Base-by-base conservation (phyloP, 2,888 invertebrate genomes). In the Merodon equestris region DNA sequence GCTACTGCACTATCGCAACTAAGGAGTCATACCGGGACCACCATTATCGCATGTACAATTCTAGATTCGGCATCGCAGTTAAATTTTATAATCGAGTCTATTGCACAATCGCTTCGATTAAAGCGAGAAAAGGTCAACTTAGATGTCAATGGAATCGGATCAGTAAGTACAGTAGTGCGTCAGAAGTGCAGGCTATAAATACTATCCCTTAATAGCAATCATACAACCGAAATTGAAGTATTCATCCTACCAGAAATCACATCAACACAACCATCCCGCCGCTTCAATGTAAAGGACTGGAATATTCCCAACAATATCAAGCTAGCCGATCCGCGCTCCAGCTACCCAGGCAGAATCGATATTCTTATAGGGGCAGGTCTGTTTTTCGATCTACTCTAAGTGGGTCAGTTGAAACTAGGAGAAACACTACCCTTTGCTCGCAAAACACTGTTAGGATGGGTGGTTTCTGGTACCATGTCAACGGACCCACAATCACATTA, bases 381-480 rank as follows among this genome's bases (percentile, higher is more conserved):
- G 54, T 19, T 56, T 75, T 77, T 68, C 61, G 63, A 81, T 38
- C 53, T 73, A 0, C 36, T 76, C 7, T 64, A 63, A 4, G 50
- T 72, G 27, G 76, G 70, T 14, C 71, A 77, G 19, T 63, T 81
- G 34, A 54, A 45, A 9, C 40, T 82, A 15, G 66, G 76, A 1
- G 58, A 53, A 12, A 34, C 45, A 42, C 48, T 81, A 34, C 82
- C 81, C 13, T 12, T 73, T n/a, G 44, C 82, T 9, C 82, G 77
- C 72, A 77, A 82, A 14, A 79, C 77, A 0, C 47, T 38, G 38
- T 48, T 83, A 13, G 83, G 77, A n/a, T 83, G 77, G 81, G 53
- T 40, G 12, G 10, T 40, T 40, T 10, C 66, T 17, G 83, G 79
- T 15, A 56, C 40, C 15, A 27, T 56, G 19, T 45, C n/a, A 0